A percentile compares a stretch with the other conserved stretches of the same genome.
Conservation (phyloP, 2,113 vertebrate species). For the Ranitomeya imitator region DNA sequence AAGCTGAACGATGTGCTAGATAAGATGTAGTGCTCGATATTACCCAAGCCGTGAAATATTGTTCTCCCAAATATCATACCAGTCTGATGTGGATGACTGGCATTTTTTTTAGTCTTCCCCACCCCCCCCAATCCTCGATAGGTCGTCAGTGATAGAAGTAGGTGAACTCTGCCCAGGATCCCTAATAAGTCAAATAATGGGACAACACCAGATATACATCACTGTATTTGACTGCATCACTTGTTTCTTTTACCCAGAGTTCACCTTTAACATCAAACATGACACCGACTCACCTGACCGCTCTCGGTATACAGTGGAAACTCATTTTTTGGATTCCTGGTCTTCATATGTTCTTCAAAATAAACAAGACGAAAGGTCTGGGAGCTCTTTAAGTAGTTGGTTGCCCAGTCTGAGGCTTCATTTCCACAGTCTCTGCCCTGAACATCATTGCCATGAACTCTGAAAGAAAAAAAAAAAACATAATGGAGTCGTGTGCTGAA, state of each 20-base stretch:
- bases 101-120: too few species aligned
- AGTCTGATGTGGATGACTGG: too few species aligned
- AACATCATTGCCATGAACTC: slow-evolving; percentile 78
- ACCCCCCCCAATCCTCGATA: too few species aligned
- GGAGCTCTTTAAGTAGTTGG: slow-evolving; percentile 71
- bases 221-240: too few species aligned
- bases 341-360: slow-evolving; percentile 81
- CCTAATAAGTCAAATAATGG: too few species aligned
- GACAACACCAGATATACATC: too few species aligned
- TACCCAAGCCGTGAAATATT: not conserved
- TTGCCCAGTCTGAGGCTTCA: slow-evolving; percentile 82
- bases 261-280: not conserved
- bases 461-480: slow-evolving; percentile 43
- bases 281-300: slow-evolving; percentile 59
- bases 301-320: slow-evolving; percentile 61
- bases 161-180: too few species aligned
- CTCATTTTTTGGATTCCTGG: slow-evolving; percentile 64
- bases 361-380: slow-evolving; percentile 80
- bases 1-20: not conserved
- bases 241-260: not conserved
- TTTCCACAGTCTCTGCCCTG: slow-evolving; percentile 89
- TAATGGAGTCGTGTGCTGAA: not conserved
- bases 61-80: too few species aligned
- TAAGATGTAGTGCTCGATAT: not conserved
- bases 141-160: too few species aligned